Conservation (phyloP, 1,140 invertebrate genomes). For the Drosophila murphyi region DNA sequence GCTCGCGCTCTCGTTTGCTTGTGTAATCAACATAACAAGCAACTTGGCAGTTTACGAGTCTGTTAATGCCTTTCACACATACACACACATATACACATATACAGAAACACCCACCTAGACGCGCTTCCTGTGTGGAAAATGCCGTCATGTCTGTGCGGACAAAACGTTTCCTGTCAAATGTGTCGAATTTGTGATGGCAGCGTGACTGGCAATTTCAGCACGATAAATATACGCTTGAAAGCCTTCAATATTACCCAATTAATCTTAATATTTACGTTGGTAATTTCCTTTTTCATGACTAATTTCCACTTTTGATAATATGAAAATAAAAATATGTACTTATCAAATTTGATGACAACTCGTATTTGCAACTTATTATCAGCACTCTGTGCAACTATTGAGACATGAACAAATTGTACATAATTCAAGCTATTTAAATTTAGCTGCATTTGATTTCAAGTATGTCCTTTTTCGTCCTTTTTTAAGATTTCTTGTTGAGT, state of each 20-base stretch:
- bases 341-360: not conserved
- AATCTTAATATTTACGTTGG: not conserved
- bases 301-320: not conserved
- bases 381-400: too few species aligned
- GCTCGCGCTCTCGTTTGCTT: constrained; percentile 32
- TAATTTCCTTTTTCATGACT: not conserved
- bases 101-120: constrained; percentile 64
- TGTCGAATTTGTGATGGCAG: constrained; percentile 30
- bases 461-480: too few species aligned
- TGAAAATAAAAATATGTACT: not conserved
- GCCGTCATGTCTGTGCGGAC: constrained; percentile 59
- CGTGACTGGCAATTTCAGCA: constrained; percentile 2
- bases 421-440: too few species aligned
- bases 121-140: constrained; percentile 70
- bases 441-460: too few species aligned
- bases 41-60: constrained; percentile 78
- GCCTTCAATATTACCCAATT: not conserved
- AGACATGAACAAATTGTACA: too few species aligned
- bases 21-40: constrained; percentile 82
- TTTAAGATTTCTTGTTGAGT: too few species aligned
- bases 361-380: too few species aligned
- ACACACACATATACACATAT: constrained; percentile 21
- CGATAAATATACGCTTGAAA: not conserved
- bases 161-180: constrained; percentile 75
- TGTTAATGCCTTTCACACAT: constrained; percentile 70